A percentile compares a stretch with the other conserved stretches of the same genome.
phyloP scores from a whole-genome alignment of 1,140 invertebrate species.

The Sitodiplosis mosellana region DNA sequence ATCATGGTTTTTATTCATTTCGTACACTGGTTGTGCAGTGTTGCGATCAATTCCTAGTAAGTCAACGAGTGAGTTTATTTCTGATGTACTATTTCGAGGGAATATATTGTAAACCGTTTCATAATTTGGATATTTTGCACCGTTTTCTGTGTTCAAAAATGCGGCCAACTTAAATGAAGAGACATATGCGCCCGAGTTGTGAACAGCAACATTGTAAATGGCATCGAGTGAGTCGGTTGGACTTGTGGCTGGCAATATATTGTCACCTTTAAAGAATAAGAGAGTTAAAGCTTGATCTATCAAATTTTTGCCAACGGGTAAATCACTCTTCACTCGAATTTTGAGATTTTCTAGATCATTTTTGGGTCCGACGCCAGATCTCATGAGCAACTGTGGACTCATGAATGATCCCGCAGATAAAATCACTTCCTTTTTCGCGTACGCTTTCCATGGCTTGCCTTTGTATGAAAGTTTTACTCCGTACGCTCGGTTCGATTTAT shows the following conservation, averaged over 20 bases:
- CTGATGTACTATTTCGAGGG: not conserved
- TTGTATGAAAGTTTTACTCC: constrained; percentile 61
- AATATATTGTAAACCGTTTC: not conserved
- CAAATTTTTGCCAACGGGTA: constrained; percentile 57
- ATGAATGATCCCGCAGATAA: constrained; percentile 70
- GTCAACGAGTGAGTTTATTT: not conserved
- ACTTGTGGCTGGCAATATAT: not conserved
- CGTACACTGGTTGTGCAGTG: not conserved
- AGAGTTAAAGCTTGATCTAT: constrained; percentile 51
- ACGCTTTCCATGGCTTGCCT: constrained; percentile 40
- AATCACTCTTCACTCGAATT: constrained; percentile 45
- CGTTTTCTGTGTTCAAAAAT: not conserved
- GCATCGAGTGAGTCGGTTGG: not conserved
- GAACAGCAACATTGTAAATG: not conserved
- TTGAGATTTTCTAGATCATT: constrained; percentile 44
- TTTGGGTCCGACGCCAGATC: constrained; percentile 68
- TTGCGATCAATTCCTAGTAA: not conserved
- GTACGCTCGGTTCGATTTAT: constrained; percentile 48
- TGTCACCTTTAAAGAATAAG: not conserved
- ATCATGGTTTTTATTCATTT: not conserved
- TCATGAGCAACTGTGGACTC: constrained; percentile 71
- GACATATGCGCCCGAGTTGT: not conserved
- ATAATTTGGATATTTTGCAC: not conserved
- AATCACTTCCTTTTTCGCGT: constrained; percentile 62
- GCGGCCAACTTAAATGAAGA: not conserved